These are phyloP conservation scores for Cerastis leucographa DNA, from an alignment of 2,888 invertebrate species.

Conservation along the genomic window DNA sequence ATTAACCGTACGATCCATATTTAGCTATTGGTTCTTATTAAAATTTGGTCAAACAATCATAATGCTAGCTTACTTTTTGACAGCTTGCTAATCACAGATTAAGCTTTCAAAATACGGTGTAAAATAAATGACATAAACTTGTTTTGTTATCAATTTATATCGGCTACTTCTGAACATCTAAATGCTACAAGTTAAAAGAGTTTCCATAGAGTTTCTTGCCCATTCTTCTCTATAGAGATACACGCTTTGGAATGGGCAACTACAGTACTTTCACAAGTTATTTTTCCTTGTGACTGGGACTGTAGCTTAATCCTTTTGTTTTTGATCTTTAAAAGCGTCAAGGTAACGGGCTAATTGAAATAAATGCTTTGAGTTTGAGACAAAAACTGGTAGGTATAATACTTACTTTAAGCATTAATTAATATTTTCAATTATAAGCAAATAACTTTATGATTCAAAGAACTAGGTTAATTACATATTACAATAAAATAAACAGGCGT, in stretches of 20 bases:
- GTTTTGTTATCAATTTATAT: too few relatives aligned
- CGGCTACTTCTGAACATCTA: too few relatives aligned
- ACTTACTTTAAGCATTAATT: not conserved
- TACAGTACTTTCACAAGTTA: too few relatives aligned
- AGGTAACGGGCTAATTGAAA: too few relatives aligned
- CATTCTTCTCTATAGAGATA: too few relatives aligned
- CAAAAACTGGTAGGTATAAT: too few relatives aligned
- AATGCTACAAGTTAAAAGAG: too few relatives aligned
- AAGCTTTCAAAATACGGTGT: not conserved
- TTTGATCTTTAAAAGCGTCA: too few relatives aligned
- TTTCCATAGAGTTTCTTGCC: too few relatives aligned
- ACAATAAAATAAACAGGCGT: slow-evolving; percentile 22
- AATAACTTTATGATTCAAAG: slow-evolving; percentile 22
- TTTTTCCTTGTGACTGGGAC: too few relatives aligned
- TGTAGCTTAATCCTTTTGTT: too few relatives aligned
- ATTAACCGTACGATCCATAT: not conserved
- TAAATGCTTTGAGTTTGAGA: not conserved
- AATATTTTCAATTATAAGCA: slow-evolving; percentile 15
- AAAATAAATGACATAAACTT: not conserved
- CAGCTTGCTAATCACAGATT: not conserved
- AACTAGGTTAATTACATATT: slow-evolving; percentile 22
- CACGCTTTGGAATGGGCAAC: too few relatives aligned
- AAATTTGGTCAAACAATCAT: not conserved
- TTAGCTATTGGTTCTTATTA: not conserved
- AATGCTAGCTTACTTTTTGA: not conserved